Evolutionary conservation across 2,888 invertebrate species (phyloP).

Genomic region (Mythimna pallens): DNA sequence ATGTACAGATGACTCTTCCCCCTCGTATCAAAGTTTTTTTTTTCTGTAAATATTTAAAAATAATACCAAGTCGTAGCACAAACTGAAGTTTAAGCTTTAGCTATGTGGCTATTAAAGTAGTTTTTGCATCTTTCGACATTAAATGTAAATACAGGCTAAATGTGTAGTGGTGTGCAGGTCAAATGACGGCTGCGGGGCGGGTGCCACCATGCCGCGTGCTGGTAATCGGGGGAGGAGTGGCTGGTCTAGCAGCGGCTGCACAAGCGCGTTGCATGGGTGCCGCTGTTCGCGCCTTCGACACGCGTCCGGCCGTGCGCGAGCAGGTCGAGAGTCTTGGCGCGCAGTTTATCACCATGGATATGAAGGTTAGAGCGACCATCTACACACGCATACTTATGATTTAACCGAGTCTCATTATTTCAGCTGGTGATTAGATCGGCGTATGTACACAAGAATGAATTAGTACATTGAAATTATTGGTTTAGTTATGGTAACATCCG

Average conservation of each 20-base stretch:
- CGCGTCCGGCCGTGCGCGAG: conserved; percentile 95
- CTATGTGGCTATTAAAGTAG: not conserved
- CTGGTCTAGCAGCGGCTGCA: conserved; percentile 96
- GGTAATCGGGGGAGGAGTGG: conserved; percentile 97
- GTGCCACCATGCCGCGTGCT: conserved; percentile 97
- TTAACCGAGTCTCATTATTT: not conserved
- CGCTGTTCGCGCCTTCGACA: conserved; percentile 96
- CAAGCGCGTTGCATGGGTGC: conserved; percentile 97
- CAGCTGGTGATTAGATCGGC: no score
- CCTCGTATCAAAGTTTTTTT: no score
- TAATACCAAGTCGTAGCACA: not conserved
- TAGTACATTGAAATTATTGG: not conserved
- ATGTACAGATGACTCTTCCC: no score
- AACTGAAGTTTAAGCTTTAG: not conserved
- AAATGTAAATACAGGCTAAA: not conserved
- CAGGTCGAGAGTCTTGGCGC: conserved; percentile 97
- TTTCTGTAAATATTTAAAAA: not conserved
- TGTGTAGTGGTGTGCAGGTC: conserved; percentile 89
- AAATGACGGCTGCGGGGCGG: conserved; percentile 97
- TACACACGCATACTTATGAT: not conserved
- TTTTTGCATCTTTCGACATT: not conserved
- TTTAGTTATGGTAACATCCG: not conserved
- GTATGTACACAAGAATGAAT: not conserved
- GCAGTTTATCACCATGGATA: conserved; percentile 95
- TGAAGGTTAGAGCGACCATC: conserved; percentile 89